These are phyloP conservation scores for Stichopus chloronotus DNA, from an alignment of 35 echinoderm and acorn worm species.

Conservation along the genomic window DNA sequence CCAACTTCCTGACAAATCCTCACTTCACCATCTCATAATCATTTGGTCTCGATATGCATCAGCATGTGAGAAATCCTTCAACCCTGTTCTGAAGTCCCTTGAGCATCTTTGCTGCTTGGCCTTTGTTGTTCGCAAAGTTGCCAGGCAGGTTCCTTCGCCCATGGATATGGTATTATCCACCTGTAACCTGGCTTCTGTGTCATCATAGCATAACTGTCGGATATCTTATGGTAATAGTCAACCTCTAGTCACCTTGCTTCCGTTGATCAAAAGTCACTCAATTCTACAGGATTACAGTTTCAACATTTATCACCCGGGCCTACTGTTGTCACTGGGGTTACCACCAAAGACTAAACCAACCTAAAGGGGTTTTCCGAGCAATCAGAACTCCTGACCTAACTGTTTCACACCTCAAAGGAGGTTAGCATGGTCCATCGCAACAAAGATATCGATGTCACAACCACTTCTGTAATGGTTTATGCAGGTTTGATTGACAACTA, in stretches of 20 bases:
- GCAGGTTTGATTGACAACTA: not conserved
- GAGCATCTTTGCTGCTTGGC: slow-evolving; percentile 46
- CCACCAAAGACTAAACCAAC: too few species aligned
- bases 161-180: too few species aligned
- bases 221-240: slow-evolving; percentile 18
- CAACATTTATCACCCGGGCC: too few species aligned
- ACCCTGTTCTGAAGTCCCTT: slow-evolving; percentile 16
- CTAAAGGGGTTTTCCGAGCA: too few species aligned
- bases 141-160: slow-evolving; percentile 22
- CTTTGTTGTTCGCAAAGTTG: slow-evolving; percentile 53
- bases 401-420: too few species aligned
- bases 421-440: too few species aligned
- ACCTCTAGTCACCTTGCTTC: not conserved
- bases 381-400: too few species aligned
- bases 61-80: not conserved
- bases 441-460: too few species aligned
- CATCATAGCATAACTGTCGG: not conserved
- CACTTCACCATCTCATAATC: slow-evolving; percentile 49
- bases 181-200: slow-evolving; percentile 23
- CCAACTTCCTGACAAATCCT: slow-evolving; percentile 46
- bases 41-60: slow-evolving; percentile 51
- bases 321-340: too few species aligned
- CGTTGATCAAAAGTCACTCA: not conserved
- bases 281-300: too few species aligned
- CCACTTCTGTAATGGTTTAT: slow-evolving; percentile 16